phyloP scores from a whole-genome alignment of 2,797 vertebrate genomes.

The Spinus olivaceus region DNA sequence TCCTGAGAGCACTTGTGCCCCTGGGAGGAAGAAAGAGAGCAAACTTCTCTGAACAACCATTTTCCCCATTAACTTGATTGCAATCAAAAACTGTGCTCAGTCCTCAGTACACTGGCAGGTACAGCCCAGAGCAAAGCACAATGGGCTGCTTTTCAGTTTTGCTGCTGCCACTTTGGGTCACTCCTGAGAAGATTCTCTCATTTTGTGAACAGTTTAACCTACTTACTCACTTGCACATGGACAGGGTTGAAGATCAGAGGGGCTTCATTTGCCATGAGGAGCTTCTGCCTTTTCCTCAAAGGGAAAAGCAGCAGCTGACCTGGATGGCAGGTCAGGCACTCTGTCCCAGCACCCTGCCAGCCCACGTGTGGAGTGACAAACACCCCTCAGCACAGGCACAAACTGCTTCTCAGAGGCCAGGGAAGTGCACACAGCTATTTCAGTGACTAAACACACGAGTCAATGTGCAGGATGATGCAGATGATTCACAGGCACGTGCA shows the following conservation, averaged over 20 bases:
- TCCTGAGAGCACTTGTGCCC: not conserved
- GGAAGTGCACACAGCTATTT: not conserved
- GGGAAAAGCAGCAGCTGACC: not conserved
- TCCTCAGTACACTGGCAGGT: not conserved
- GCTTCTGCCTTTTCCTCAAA: not conserved
- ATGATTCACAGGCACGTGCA: not conserved
- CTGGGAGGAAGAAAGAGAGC: not conserved
- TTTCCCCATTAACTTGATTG: not conserved
- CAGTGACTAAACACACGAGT: not conserved
- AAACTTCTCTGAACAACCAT: not conserved
- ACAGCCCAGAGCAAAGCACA: not conserved
- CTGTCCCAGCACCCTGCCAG: not conserved
- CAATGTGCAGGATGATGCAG: not conserved
- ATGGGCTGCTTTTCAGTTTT: constrained; percentile 35
- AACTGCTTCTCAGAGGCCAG: not conserved
- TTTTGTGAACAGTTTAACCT: constrained; percentile 57
- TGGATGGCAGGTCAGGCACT: not conserved
- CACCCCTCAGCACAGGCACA: rapidly evolving
- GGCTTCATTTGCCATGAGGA: constrained; percentile 52
- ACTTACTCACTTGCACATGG: constrained; percentile 63
- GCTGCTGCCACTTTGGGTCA: constrained; percentile 41
- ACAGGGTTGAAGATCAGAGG: constrained; percentile 38
- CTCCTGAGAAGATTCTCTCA: constrained; percentile 11
- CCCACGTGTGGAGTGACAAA: not conserved
- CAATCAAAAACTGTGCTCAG: not conserved